phyloP scores from a whole-genome alignment of 2,888 invertebrate genomes.

The Amphipyra berbera region DNA sequence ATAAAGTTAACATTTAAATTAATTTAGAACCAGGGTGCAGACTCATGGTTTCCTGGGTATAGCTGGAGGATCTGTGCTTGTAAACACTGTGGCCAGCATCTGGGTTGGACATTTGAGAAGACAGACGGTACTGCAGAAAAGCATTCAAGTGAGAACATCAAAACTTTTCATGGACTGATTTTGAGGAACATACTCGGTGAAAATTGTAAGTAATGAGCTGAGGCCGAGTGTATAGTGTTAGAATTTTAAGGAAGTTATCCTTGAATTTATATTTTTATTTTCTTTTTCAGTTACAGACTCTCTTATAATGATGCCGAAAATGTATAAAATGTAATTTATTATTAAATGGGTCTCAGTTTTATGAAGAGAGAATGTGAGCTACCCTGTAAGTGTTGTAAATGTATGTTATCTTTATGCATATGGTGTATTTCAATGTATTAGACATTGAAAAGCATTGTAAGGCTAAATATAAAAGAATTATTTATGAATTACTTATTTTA shows the following conservation, averaged over 20 bases:
- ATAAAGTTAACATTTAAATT: neutral
- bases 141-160: conserved; percentile 61
- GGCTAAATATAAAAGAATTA: conserved; percentile 50
- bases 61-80: conserved; percentile 91
- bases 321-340: conserved; percentile 77
- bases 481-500: conserved; percentile 57
- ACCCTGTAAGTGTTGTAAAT: conserved; percentile 50
- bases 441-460: conserved; percentile 35
- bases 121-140: conserved; percentile 66
- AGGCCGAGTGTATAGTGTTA: neutral
- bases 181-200: conserved; percentile 84
- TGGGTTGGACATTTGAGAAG: conserved; percentile 91
- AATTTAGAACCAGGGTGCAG: conserved; percentile 86
- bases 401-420: conserved; percentile 29
- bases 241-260: neutral
- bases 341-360: conserved; percentile 22
- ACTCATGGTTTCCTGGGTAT: conserved; percentile 92
- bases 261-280: conserved; percentile 28
- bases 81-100: conserved; percentile 90
- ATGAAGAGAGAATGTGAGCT: conserved; percentile 16
- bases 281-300: conserved; percentile 89
- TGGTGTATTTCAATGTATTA: conserved; percentile 38
- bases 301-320: conserved; percentile 88
- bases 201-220: conserved; percentile 79
- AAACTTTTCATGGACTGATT: conserved; percentile 84